Base-by-base conservation (phyloP, 2,888 invertebrate genomes). In the Stenodema calcarata region DNA sequence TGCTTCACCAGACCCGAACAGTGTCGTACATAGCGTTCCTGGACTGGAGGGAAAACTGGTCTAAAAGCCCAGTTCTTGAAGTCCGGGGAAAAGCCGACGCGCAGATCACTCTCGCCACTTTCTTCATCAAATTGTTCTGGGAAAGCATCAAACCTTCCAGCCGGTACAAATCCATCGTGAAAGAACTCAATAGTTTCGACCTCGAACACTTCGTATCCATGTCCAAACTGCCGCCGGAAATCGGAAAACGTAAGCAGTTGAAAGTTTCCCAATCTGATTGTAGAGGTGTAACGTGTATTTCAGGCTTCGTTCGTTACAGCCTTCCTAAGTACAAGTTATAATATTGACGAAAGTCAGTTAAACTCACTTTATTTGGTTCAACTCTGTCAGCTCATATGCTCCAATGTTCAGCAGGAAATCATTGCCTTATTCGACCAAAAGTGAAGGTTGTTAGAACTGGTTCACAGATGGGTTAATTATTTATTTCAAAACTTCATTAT, bases 31-130 rank as follows among this genome's bases (percentile, higher is more conserved):
- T 88, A 14, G 88, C 86, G 18, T 87, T 88, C 54, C 50, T 88
- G 11, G 88, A 88, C 62, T 88, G 88, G 88, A 81, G 88, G 42
- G 88, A 88, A 86, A 88, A 88, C 70, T 88, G 88, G 88, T 88
- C 88, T 18, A 83, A 83, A 54, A 81, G 86, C 42, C 80, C 86
- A 11, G 23, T 88, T 16, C 83, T 88, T 0, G 88, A 88, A 50
- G 79, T 88, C 0, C 42, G 62, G 18, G 88, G 88, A 35, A 87
- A 85, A 47, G 82, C 88, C 7, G 79, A 82, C 11, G 87, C 88
- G 16, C 88, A 88, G n/a, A 83, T 87, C 7, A 62, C 87, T 16
- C 83, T 88, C 2, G 88, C 87, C 0, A 82, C 82, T 18, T 86
- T 88, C 23, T 88, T 88, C 54, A 70, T 88, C 30, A 82, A 87